Conservation (phyloP, 2,113 vertebrate genomes). For the Pelecanus crispus region DNA sequence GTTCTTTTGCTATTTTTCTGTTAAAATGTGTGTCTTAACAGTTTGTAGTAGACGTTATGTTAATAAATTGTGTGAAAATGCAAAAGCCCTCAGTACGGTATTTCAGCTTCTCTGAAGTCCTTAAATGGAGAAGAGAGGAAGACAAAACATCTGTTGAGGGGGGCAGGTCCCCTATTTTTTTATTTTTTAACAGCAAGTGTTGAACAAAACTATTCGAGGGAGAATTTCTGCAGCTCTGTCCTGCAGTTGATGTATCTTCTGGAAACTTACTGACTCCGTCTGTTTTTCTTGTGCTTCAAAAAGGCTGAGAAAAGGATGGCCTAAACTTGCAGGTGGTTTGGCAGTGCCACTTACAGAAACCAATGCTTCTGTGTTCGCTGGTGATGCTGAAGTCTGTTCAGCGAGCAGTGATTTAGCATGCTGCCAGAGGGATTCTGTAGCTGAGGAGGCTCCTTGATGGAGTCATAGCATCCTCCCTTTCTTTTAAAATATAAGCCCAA, state of each 20-base stretch:
- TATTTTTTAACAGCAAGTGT: background rate
- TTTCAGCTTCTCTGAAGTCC: background rate
- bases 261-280: rapidly evolving
- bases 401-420: background rate
- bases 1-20: background rate
- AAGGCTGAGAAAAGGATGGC: background rate
- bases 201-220: background rate
- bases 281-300: background rate
- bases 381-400: background rate
- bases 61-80: conserved; percentile 3
- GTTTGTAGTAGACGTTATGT: background rate
- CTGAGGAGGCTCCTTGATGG: background rate
- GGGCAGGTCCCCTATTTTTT: background rate
- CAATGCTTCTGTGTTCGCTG: background rate
- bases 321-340: background rate
- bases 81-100: background rate
- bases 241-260: background rate
- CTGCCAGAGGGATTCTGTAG: background rate
- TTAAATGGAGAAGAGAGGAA: background rate
- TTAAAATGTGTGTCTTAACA: background rate
- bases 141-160: background rate
- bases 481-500: background rate
- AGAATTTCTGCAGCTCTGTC: background rate
- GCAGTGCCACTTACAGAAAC: background rate
- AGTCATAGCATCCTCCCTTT: background rate